Percentiles rank a stretch among this genome's conserved stretches.
These are phyloP conservation scores for Arrhopalites spinosus DNA, from an alignment of 2,888 invertebrate species.

Conservation along the genomic window DNA sequence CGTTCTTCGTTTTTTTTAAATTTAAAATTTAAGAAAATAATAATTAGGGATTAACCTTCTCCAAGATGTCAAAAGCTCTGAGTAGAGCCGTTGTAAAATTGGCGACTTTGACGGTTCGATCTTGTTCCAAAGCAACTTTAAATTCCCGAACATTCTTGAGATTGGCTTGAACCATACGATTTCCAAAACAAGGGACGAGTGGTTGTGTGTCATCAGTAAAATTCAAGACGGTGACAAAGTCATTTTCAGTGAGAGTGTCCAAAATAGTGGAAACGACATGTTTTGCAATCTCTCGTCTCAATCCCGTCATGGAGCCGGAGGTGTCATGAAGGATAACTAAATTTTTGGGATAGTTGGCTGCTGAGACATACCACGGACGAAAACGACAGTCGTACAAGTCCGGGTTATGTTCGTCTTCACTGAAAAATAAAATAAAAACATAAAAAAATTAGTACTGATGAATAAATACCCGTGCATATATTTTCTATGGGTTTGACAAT, in stretches of 20 bases:
- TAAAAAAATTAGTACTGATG: no score
- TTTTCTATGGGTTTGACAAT: no score
- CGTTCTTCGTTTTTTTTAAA: no score
- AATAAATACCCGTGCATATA: no score
- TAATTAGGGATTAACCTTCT: no score
- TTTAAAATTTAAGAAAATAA: no score
- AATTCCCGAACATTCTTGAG: constrained; percentile 83
- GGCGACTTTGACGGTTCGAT: constrained; percentile 78
- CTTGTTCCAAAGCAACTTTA: constrained; percentile 68
- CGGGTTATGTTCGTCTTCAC: constrained; percentile 60
- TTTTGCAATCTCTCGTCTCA: constrained; percentile 85
- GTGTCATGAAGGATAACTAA: constrained; percentile 92
- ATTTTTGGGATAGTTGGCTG: constrained; percentile 96
- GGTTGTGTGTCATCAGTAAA: constrained; percentile 74
- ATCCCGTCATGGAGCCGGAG: constrained; percentile 70
- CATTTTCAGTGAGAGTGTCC: constrained; percentile 95
- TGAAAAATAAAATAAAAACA: no score
- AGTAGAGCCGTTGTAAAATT: constrained; percentile 81
- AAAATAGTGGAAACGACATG: constrained; percentile 86
- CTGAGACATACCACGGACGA: constrained; percentile 95
- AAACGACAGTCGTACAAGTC: constrained; percentile 93
- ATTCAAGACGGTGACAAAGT: constrained; percentile 90
- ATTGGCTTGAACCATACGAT: constrained; percentile 85
- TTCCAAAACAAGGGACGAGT: constrained; percentile 83
- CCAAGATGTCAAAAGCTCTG: constrained; percentile 80